Base-by-base conservation (phyloP, 2,888 invertebrate genomes). In the Digitonthophagus gazella region DNA sequence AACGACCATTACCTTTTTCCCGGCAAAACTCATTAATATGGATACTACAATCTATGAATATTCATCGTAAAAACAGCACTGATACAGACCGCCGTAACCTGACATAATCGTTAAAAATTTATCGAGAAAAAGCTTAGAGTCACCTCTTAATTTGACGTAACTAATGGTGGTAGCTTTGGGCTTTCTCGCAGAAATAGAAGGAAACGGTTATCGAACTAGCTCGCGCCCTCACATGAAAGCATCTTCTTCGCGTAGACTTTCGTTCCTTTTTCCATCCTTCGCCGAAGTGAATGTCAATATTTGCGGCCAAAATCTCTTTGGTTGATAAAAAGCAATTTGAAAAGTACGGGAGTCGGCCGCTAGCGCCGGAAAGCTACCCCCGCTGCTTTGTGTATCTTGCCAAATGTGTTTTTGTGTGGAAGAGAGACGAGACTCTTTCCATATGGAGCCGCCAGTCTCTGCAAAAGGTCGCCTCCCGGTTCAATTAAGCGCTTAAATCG, bases 231-330 rank as follows among this genome's bases (percentile, higher is more conserved):
- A 44, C 28, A 44, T 44, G 6, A 6, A 44, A 44, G 18, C 61
- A n/a, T 20, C 61, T 61, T 20, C 18, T 16, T 18, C 61, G 6
- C 61, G n/a, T 18, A 3, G 18, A 20, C 18, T 20, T 5, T 2
- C 11, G 3, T 61, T 58, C 58, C 11, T 18, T 15, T 58, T 20
- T 61, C 19, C 18, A 11, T 19, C 16, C 61, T 19, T 61, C 61
- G 61, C 65, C 65, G 58, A 68, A 68, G 68, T 44, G 54, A 65
- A 58, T 58, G 65, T 58, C 65, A 68, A 68, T 68, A 68, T 68
- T 68, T 68, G 65, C 68, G 44, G 58, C 16, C 58, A 61, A 61
- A 61, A 61, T 61, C 61, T 61, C 61, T 61, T 61, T 61, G 19
- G 61, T 61, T 61, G 61, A 61, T 20, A 61, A 61, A 61, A 16